These are phyloP conservation scores for Aurelia aurita DNA, from an alignment of 30 jellyfish, hydroid and myxozoan genomes.

Conservation along the genomic window DNA sequence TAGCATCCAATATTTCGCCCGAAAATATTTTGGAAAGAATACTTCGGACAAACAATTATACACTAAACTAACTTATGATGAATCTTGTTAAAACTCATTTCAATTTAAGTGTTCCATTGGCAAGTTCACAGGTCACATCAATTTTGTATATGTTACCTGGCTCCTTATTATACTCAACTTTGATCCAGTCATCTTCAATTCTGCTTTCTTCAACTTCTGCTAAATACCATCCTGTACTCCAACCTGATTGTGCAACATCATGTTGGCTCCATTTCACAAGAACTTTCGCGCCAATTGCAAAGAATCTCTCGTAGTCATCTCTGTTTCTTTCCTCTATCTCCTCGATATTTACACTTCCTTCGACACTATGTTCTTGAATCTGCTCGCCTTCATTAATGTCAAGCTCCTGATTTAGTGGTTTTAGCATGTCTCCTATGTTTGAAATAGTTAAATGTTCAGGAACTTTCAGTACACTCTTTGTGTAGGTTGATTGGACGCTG, in stretches of 20 bases:
- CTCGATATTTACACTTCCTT: too few relatives aligned
- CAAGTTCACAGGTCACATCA: not conserved
- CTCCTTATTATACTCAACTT: not conserved
- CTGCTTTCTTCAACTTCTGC: not conserved
- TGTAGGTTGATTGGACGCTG: not conserved
- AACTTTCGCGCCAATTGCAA: not conserved
- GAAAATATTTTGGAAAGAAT: too few relatives aligned
- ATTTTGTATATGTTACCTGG: not conserved
- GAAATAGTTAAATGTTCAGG: not conserved
- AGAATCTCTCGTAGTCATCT: not conserved
- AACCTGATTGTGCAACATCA: not conserved
- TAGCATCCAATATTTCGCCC: too few relatives aligned
- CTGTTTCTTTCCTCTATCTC: too few relatives aligned
- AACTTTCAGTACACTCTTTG: conserved; percentile 1
- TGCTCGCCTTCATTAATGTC: too few relatives aligned
- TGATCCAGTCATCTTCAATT: not conserved
- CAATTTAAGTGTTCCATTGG: not conserved
- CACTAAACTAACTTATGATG: too few relatives aligned
- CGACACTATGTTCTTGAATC: too few relatives aligned
- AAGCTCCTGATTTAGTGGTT: too few relatives aligned
- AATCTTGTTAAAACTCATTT: too few relatives aligned
- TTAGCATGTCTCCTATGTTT: too few relatives aligned
- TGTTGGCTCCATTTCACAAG: not conserved
- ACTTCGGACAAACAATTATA: too few relatives aligned
- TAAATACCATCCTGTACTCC: not conserved